phyloP scores from a whole-genome alignment of 2,113 vertebrate genomes.

The Benitochromis conjunctus region DNA sequence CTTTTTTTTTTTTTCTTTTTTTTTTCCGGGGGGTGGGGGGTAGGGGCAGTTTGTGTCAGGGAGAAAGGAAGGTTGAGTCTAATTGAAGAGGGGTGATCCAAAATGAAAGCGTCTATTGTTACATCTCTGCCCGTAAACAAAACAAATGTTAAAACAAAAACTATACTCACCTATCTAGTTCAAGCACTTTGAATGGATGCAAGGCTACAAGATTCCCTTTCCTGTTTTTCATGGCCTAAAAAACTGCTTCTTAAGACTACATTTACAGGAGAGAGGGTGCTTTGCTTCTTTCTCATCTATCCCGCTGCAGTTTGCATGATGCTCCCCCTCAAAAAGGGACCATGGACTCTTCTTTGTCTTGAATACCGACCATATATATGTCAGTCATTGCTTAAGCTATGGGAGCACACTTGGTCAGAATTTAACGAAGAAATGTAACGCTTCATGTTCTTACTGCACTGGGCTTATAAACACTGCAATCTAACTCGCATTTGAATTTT shows the following conservation, averaged over 20 bases:
- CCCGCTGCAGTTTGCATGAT: conserved; percentile 62
- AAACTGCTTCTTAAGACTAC: conserved; percentile 20
- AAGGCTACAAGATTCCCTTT: conserved; percentile 22
- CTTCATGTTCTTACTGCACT: neutral
- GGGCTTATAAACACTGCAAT: neutral
- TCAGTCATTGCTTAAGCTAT: conserved; percentile 18
- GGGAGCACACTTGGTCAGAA: neutral
- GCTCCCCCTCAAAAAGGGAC: conserved; percentile 21
- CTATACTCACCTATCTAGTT: conserved; percentile 25
- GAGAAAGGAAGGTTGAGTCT: neutral
- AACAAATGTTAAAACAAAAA: conserved; percentile 2
- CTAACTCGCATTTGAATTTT: conserved; percentile 5
- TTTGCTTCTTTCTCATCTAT: conserved; percentile 33
- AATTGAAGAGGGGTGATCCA: neutral
- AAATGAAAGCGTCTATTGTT: neutral
- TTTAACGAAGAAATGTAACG: neutral
- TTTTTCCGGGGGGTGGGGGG: neutral
- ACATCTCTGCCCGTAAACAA: neutral
- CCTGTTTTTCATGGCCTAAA: conserved; percentile 19
- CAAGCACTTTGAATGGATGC: conserved; percentile 36
- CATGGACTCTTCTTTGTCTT: conserved; percentile 34
- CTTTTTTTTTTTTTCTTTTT: neutral
- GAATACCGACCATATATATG: conserved; percentile 15
- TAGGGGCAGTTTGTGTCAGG: neutral
- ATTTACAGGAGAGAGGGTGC: neutral